Conservation (phyloP, 2,888 invertebrate genomes). For the Dinocampus coccinellae region DNA sequence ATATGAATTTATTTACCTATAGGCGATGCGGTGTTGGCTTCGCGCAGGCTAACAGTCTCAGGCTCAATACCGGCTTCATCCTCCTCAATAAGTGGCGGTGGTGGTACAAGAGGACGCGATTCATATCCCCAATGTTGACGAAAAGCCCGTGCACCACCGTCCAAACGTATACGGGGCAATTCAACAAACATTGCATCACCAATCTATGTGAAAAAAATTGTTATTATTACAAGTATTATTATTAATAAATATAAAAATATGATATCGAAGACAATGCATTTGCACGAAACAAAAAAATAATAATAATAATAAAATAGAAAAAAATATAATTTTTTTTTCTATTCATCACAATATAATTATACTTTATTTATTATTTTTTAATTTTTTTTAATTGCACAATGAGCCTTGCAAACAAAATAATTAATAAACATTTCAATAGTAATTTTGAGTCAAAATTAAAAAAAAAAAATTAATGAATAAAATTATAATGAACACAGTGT, state of each 20-base stretch:
- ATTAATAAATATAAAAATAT: too few relatives aligned
- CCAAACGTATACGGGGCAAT: conserved; percentile 78
- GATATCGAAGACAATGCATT: background rate
- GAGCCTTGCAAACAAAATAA: background rate
- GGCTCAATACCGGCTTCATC: conserved; percentile 75
- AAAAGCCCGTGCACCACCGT: conserved; percentile 77
- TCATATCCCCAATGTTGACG: conserved; percentile 77
- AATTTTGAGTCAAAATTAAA: background rate
- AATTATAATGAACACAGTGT: background rate
- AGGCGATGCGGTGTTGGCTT: conserved; percentile 72
- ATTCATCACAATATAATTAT: too few relatives aligned
- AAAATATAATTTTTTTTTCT: too few relatives aligned
- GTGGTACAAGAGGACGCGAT: conserved; percentile 75
- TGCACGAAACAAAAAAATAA: conserved; percentile 3
- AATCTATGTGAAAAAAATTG: too few relatives aligned
- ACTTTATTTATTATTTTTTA: too few relatives aligned
- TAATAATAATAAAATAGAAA: background rate
- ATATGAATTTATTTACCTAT: conserved; percentile 71
- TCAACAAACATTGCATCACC: conserved; percentile 74
- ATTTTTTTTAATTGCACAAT: too few relatives aligned
- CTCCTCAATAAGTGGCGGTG: conserved; percentile 78
- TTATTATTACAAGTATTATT: too few relatives aligned
- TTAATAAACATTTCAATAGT: background rate
- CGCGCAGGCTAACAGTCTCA: conserved; percentile 77
- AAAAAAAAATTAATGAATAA: background rate